These are phyloP conservation scores for Nothobranchius kuhntae DNA, from an alignment of 2,113 vertebrate genomes.

Conservation along the genomic window DNA sequence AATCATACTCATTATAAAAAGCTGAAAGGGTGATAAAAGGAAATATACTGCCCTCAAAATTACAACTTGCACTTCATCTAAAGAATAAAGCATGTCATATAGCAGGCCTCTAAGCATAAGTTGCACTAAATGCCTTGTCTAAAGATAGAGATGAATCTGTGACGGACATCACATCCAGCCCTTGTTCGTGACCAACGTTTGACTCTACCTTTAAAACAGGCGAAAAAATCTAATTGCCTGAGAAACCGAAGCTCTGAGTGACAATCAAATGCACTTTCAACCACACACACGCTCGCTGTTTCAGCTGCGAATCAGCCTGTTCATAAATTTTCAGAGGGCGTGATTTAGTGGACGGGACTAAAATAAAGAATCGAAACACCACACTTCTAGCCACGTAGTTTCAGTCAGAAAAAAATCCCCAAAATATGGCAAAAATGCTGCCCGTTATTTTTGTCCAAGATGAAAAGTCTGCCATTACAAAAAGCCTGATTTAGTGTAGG, in stretches of 20 bases:
- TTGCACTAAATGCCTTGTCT: constrained; percentile 48
- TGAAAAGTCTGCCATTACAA: constrained; percentile 77
- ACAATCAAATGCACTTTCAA: constrained; percentile 18
- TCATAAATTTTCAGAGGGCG: constrained; percentile 58
- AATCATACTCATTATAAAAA: constrained; percentile 19
- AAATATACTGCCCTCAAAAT: constrained; percentile 64
- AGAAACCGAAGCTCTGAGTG: constrained; percentile 39
- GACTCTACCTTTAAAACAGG: constrained; percentile 15
- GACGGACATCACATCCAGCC: constrained; percentile 57
- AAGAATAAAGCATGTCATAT: constrained; percentile 62
- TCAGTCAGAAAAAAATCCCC: constrained; percentile 34
- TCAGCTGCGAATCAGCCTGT: constrained; percentile 44
- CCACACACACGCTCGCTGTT: constrained; percentile 21
- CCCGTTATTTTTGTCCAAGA: constrained; percentile 74
- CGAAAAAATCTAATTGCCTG: constrained; percentile 24
- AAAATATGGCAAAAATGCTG: constrained; percentile 75
- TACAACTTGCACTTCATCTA: constrained; percentile 52
- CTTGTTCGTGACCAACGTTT: constrained; percentile 8
- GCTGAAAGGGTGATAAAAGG: constrained; percentile 56
- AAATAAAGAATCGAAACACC: constrained; percentile 61
- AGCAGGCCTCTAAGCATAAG: constrained; percentile 70
- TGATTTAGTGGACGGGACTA: constrained; percentile 56
- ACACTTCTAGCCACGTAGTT: constrained; percentile 69
- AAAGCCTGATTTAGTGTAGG: constrained; percentile 77
- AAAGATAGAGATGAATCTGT: constrained; percentile 69